Evolutionary conservation across 2,113 vertebrate genomes (phyloP), one percentile per base, ranked within the genome.

Genomic region (Herpetotheres cachinnans): DNA sequence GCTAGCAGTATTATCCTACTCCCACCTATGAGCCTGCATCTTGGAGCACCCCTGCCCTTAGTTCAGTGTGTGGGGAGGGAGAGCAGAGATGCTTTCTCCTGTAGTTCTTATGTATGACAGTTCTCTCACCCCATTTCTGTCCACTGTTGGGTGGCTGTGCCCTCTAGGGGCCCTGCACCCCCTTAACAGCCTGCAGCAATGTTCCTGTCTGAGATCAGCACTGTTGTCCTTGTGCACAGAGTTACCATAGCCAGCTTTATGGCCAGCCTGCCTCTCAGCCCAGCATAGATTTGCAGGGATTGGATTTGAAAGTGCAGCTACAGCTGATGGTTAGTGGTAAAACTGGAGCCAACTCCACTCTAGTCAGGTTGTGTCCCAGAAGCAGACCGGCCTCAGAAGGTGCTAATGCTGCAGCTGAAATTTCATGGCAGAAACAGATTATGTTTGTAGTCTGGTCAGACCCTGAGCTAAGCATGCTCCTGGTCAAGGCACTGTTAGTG

Each of bases 201-300:
- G 11, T 2, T 86, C 59, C 50, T 65, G 30, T 44, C 52, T 18
- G 50, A 79, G 13, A 29, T 34, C n/a, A 74, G 34, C 63, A 12
- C 4, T 36, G 16, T 2, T n/a, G 21, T 70, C 40, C 78, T 38
- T 36, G 29, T 30, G 44, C 56, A 62, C n/a, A 11, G 62, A 71
- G 54, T 22, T 22, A 42, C 30, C 18, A 50, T 1, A 4, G 27
- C 18, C 0, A 0, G 49, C 29, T 69, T 36, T 94, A 32, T 38
- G 69, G 20, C n/a, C 63, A 94, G 63, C 14, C 46, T 59, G 49
- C 30, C 22, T 49, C 50, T 67, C 73, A 89, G 61, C 24, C 50
- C 74, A 77, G 58, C 17, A 5, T 11, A 16, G 47, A 55, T 66
- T 70, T 74, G 18, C 76, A 38, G 74, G 21, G 26, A 8, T 2